Conservation (phyloP, 2,888 invertebrate species). For the Deroplatys truncata region DNA sequence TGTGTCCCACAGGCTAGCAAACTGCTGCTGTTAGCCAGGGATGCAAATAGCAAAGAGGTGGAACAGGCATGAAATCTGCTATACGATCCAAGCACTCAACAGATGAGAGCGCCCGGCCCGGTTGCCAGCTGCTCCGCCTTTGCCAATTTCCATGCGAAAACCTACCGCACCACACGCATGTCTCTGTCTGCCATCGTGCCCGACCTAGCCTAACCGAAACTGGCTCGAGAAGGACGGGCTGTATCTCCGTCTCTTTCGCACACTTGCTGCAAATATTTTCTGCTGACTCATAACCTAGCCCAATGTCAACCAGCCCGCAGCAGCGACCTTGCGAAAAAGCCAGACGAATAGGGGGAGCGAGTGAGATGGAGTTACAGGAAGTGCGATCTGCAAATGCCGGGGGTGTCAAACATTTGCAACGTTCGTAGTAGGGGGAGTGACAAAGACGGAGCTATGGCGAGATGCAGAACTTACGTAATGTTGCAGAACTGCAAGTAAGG, state of each 20-base stretch:
- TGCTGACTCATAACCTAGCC: conserved; percentile 15
- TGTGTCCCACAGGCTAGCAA: too few relatives aligned
- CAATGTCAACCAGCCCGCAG: background rate
- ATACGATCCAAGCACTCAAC: too few relatives aligned
- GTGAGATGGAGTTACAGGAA: background rate
- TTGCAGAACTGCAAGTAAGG: too few relatives aligned
- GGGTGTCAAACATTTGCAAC: background rate
- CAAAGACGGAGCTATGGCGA: background rate
- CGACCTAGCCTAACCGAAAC: background rate
- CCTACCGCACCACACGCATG: background rate
- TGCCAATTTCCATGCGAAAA: background rate
- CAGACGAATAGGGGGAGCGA: background rate
- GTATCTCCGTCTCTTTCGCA: background rate
- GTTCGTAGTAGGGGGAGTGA: background rate
- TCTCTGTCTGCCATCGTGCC: background rate
- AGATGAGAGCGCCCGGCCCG: too few relatives aligned
- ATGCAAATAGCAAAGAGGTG: too few relatives aligned
- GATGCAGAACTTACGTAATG: too few relatives aligned
- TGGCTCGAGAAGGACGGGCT: background rate
- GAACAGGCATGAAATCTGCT: too few relatives aligned
- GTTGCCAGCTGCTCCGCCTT: background rate
- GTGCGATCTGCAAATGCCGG: background rate
- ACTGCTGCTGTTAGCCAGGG: too few relatives aligned
- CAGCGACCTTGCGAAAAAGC: background rate
- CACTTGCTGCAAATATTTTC: conserved; percentile 4